Evolutionary conservation across 2,797 vertebrate genomes (phyloP).

Genomic region (Microhierax caerulescens): DNA sequence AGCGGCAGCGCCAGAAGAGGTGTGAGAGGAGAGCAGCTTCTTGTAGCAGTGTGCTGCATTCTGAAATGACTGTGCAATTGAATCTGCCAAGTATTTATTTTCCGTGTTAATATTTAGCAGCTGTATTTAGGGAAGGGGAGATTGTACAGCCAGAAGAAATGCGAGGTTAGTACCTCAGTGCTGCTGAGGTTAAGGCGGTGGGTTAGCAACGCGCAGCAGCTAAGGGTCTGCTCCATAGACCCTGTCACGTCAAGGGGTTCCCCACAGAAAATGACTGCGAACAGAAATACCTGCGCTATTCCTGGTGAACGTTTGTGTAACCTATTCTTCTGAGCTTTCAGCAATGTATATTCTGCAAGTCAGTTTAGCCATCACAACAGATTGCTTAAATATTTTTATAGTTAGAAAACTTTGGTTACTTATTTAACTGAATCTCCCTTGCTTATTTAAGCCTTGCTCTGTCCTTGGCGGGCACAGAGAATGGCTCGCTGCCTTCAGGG

Average conservation of each 20-base stretch:
- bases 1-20: neutral
- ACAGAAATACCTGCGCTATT: fast-evolving
- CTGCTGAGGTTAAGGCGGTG: neutral
- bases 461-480: neutral
- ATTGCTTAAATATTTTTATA: neutral
- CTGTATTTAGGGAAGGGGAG: neutral
- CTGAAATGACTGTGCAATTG: neutral
- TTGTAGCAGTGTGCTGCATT: neutral
- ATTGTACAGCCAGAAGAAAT: neutral
- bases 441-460: neutral
- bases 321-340: neutral
- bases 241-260: neutral
- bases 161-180: neutral
- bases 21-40: neutral
- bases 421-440: neutral
- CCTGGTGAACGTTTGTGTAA: neutral
- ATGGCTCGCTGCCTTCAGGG: fast-evolving
- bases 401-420: neutral
- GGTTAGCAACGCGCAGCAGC: neutral
- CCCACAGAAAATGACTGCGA: neutral
- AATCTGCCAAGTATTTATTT: neutral
- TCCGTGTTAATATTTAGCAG: neutral
- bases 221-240: neutral
- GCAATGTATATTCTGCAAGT: neutral
- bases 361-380: neutral